Evolutionary conservation across 2,113 vertebrate species (phyloP).

Genomic region (Oryzias celebensis): DNA sequence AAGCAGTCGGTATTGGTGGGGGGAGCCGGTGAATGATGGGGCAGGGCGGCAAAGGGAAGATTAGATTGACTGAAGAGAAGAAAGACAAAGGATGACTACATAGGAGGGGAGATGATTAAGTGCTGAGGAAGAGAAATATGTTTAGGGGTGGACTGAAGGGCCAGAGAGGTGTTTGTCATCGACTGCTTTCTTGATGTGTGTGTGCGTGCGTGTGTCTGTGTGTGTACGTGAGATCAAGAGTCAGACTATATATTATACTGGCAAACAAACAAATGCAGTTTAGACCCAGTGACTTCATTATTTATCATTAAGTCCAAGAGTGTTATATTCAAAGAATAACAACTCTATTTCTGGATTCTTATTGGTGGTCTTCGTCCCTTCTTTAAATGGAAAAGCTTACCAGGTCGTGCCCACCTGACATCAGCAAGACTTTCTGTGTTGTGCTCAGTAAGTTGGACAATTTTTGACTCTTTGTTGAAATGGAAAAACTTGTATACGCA

Average conservation of each 20-base stretch:
- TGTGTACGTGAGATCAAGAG: neutral
- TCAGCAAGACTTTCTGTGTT: too few relatives aligned
- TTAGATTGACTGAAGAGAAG: constrained; percentile 33
- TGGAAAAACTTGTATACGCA: neutral
- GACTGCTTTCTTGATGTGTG: constrained; percentile 8
- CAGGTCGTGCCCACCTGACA: too few relatives aligned
- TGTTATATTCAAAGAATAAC: too few relatives aligned
- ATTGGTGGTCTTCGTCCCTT: too few relatives aligned
- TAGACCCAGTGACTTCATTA: too few relatives aligned
- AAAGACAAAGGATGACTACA: constrained; percentile 52
- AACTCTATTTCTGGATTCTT: too few relatives aligned
- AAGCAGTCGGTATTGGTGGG: constrained; percentile 31
- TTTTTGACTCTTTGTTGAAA: neutral
- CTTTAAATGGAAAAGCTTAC: too few relatives aligned
- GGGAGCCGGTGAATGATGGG: constrained; percentile 39
- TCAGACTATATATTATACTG: too few relatives aligned
- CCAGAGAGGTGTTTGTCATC: constrained; percentile 5
- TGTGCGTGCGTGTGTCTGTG: neutral
- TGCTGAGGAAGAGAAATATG: constrained; percentile 38
- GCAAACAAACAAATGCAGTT: too few relatives aligned
- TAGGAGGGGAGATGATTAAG: constrained; percentile 46
- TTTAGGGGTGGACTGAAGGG: constrained; percentile 9
- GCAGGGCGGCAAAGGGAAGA: constrained; percentile 29
- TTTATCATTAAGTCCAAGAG: too few relatives aligned
- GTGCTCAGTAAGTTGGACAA: too few relatives aligned